phyloP scores from a whole-genome alignment of 2,888 invertebrate species.

The Caenorhabditis macrosperma region DNA sequence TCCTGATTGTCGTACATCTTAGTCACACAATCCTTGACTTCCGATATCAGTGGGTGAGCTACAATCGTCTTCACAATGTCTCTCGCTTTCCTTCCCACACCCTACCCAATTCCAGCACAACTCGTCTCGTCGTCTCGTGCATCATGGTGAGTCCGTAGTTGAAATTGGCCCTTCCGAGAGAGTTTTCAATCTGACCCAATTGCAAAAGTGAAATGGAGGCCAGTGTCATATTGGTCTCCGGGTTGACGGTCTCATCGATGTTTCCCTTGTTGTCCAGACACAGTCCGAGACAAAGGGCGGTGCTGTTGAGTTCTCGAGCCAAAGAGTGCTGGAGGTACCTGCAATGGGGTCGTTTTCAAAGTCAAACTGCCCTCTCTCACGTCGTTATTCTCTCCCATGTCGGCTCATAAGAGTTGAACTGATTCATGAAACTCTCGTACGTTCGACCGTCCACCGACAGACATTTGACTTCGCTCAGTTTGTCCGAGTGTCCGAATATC shows the following conservation, averaged over 20 bases:
- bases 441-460: slow-evolving; percentile 41
- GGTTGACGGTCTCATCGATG: slow-evolving; percentile 35
- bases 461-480: slow-evolving; percentile 47
- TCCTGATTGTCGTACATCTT: slow-evolving; percentile 62
- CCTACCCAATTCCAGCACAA: slow-evolving; percentile 39
- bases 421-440: slow-evolving; percentile 58
- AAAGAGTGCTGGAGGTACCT: slow-evolving; percentile 62
- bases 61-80: background rate
- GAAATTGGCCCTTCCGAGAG: slow-evolving; percentile 42
- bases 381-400: slow-evolving; percentile 64
- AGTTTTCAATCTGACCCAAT: slow-evolving; percentile 56
- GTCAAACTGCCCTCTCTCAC: slow-evolving; percentile 13
- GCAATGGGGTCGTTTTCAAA: too few species aligned
- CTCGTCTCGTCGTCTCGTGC: slow-evolving; percentile 50
- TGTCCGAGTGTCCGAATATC: slow-evolving; percentile 54
- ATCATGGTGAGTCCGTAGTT: slow-evolving; percentile 61
- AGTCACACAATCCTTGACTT: slow-evolving; percentile 57
- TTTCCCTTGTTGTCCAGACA: slow-evolving; percentile 50
- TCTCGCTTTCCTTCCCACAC: background rate
- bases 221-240: slow-evolving; percentile 47
- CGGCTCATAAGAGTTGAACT: slow-evolving; percentile 58
- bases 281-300: slow-evolving; percentile 59
- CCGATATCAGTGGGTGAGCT: slow-evolving; percentile 55
- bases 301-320: slow-evolving; percentile 62
- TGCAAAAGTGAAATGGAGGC: slow-evolving; percentile 55